These are phyloP conservation scores for Helicoverpa zea DNA, from an alignment of 1,140 invertebrate species.

Conservation along the genomic window DNA sequence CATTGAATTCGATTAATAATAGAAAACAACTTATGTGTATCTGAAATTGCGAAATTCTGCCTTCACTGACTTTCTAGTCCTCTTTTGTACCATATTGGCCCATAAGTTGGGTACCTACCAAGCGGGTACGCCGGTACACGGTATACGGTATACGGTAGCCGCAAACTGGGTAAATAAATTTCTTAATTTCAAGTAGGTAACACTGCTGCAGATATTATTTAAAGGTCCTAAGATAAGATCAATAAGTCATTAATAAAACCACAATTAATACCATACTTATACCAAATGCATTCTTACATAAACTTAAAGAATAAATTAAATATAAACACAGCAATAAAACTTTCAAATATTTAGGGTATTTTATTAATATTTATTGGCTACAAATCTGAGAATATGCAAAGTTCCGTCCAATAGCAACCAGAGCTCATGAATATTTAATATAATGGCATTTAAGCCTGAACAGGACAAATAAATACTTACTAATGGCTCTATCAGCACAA, in stretches of 20 bases:
- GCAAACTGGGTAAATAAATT: no score
- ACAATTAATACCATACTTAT: no score
- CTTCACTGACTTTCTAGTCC: no score
- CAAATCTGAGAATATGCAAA: constrained; percentile 1
- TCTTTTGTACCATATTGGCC: no score
- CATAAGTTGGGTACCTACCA: no score
- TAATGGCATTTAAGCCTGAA: constrained; percentile 2
- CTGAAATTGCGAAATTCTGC: neutral
- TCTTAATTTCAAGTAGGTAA: neutral
- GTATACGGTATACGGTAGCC: no score
- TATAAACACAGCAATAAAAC: neutral
- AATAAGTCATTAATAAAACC: no score
- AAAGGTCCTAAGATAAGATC: no score
- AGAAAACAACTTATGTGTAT: neutral
- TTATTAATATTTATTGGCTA: neutral
- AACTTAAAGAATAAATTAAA: neutral
- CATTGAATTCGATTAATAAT: neutral
- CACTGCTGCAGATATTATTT: neutral
- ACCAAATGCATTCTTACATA: no score
- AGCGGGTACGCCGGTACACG: no score
- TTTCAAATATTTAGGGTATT: constrained; percentile 1
- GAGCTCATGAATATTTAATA: constrained; percentile 34
- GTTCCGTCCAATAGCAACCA: neutral
- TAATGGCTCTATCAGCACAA: constrained; percentile 27
- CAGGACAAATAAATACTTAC: constrained; percentile 28